Evolutionary conservation across 2,113 vertebrate genomes (phyloP).

Genomic region (Chaetorhynchus papuensis): DNA sequence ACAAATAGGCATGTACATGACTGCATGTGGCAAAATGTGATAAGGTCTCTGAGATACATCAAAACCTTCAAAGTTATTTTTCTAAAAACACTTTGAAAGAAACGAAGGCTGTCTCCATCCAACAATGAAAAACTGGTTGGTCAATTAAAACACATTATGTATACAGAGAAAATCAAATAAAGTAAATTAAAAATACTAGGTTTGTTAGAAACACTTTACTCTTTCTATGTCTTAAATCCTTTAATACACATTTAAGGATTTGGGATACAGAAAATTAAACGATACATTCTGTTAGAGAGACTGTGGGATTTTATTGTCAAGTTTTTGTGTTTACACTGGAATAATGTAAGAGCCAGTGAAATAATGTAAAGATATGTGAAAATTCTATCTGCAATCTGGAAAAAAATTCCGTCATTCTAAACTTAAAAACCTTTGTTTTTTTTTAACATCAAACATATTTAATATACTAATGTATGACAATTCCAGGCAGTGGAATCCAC

Average conservation of each 20-base stretch:
- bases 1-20: neutral
- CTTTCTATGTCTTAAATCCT: neutral
- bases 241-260: neutral
- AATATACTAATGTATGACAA: neutral
- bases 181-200: neutral
- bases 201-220: neutral
- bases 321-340: neutral
- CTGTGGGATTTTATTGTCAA: neutral
- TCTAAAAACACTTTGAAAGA: neutral
- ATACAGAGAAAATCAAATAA: neutral
- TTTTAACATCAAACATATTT: neutral
- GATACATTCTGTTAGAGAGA: neutral
- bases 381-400: neutral
- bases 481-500: neutral
- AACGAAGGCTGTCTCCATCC: neutral
- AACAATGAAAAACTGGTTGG: neutral
- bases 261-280: neutral
- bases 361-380: neutral
- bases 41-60: neutral
- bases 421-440: rapidly evolving
- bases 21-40: neutral
- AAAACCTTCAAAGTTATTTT: neutral
- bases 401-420: neutral
- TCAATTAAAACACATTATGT: neutral
- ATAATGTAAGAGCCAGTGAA: neutral